Percentiles rank a stretch among this genome's conserved stretches.
Conservation (phyloP, 2,888 invertebrate genomes). For the Pseudeuparius sepicola region DNA sequence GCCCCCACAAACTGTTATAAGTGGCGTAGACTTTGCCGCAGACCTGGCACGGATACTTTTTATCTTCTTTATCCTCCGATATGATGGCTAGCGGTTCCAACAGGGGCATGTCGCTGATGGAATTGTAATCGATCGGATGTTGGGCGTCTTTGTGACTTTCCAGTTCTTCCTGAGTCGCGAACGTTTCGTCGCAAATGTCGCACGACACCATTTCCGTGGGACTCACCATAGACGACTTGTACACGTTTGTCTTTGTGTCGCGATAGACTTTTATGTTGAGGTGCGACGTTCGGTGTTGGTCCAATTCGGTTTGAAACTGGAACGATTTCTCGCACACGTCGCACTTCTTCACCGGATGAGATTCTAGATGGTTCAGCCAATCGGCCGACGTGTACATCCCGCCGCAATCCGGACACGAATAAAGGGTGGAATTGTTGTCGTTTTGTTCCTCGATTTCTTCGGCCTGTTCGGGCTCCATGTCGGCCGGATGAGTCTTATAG, state of each 20-base stretch:
- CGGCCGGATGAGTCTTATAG: conserved; percentile 42
- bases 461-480: conserved; percentile 8
- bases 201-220: conserved; percentile 45
- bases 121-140: conserved; percentile 22
- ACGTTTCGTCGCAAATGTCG: conserved; percentile 48
- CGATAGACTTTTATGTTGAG: conserved; percentile 56
- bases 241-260: conserved; percentile 50
- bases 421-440: conserved; percentile 45
- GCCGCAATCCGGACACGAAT: conserved; percentile 52
- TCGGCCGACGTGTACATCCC: conserved; percentile 47
- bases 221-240: conserved; percentile 45
- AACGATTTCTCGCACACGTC: conserved; percentile 55
- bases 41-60: conserved; percentile 45
- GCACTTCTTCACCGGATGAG: conserved; percentile 48
- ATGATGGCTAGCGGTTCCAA: conserved; percentile 34
- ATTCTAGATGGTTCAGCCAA: conserved; percentile 47
- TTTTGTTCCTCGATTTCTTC: conserved; percentile 34
- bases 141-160: conserved; percentile 32
- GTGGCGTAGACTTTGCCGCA: conserved; percentile 43
- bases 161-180: conserved; percentile 41
- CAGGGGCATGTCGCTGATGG: conserved; percentile 24
- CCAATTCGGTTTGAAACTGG: conserved; percentile 48
- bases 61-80: conserved; percentile 34
- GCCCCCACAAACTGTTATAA: conserved; percentile 33
- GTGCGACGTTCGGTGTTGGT: conserved; percentile 57